phyloP scores from a whole-genome alignment of 2,888 invertebrate species.

The Cordilura impudica region DNA sequence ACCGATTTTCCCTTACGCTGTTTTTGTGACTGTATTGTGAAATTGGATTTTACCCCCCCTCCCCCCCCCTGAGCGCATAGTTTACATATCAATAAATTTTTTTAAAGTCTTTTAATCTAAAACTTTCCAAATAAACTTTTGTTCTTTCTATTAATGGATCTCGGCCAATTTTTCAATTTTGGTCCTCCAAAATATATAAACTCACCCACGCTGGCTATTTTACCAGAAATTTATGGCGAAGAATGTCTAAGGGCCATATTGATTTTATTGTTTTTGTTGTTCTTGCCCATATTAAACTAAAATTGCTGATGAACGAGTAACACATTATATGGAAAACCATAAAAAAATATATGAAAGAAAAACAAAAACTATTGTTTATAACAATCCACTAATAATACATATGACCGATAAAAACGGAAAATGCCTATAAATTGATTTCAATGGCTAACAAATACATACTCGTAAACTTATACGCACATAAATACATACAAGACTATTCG shows the following conservation, averaged over 20 bases:
- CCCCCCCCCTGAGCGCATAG: too few relatives aligned
- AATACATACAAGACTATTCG: neutral
- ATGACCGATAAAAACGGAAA: slow-evolving; percentile 12
- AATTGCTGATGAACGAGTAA: slow-evolving; percentile 6
- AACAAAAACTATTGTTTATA: slow-evolving; percentile 11
- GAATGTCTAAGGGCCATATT: slow-evolving; percentile 23
- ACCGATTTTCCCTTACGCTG: too few relatives aligned
- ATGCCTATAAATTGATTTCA: slow-evolving; percentile 38
- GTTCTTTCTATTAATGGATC: too few relatives aligned
- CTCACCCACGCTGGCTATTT: neutral
- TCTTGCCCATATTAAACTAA: slow-evolving; percentile 5
- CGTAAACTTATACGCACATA: neutral
- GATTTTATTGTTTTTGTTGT: slow-evolving; percentile 29
- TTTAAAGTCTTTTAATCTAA: too few relatives aligned
- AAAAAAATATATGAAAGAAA: slow-evolving; percentile 11
- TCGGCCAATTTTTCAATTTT: neutral
- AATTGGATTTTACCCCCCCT: too few relatives aligned
- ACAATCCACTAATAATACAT: slow-evolving; percentile 2
- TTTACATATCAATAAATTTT: too few relatives aligned
- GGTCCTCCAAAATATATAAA: neutral
- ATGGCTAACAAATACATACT: slow-evolving; percentile 17
- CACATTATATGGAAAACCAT: slow-evolving; percentile 15
- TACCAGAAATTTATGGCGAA: slow-evolving; percentile 2
- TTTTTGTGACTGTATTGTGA: too few relatives aligned
- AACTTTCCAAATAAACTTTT: too few relatives aligned